Evolutionary conservation across 2,888 invertebrate genomes (phyloP), one percentile per base, ranked within the genome.

Genomic region (Ganaspis brasiliensis): DNA sequence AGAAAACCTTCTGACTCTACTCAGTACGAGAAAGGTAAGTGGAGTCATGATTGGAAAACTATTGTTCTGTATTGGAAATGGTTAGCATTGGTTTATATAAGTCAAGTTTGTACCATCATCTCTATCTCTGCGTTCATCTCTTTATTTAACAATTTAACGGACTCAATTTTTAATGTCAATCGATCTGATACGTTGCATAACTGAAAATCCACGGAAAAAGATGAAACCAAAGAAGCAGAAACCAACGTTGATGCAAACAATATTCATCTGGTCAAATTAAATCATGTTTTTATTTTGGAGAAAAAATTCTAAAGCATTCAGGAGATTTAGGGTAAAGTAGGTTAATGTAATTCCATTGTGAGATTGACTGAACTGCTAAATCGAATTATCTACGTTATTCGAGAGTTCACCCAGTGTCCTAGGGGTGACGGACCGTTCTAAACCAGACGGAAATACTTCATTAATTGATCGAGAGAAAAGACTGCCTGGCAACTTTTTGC

Each of bases 391-490:
- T 31, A 59, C 59, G 16, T 59, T 16, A 59, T 31, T 26, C 26
- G n/a, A 59, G 59, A 59, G 31, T 59, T 59, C 35, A 16, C 16
- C 31, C 21, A 57, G 31, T 14, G 31, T 57, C 14, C 26, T 59
- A 31, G 59, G 59, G 59, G 31, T 37, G 40, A 45, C 40, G 21
- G 24, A 67, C 37, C 37, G 37, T 37, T 10, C 21, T 24, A 45
- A 37, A 67, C 21, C 45, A 45, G 63, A 67, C 40, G 63, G 63
- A 45, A 45, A 67, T 45, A 24, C 45, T 24, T 67, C 24, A 45
- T 21, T 67, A 67, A 67, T 67, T 67, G 63, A 67, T 67, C 21
- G 40, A 14, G 45, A 67, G 63, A 67, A 40, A 67, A 19, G 40
- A 24, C 2, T 21, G 37, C 21, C 24, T 19, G 37, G 31, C 12